Conservation (phyloP, 2,888 invertebrate species). For the Tribolium freemani region DNA sequence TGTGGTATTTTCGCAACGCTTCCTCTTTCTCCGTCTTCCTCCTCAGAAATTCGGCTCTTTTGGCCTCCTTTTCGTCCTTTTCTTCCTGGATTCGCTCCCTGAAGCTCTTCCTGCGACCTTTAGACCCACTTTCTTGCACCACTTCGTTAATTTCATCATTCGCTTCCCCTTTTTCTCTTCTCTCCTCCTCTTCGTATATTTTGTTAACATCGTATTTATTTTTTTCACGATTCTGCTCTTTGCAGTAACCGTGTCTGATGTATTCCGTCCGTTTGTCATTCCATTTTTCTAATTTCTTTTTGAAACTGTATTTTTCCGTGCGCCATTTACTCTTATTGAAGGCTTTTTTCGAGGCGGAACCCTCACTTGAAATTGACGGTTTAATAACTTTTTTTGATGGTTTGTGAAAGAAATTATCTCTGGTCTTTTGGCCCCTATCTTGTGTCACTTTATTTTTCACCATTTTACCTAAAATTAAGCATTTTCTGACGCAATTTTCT, state of each 20-base stretch:
- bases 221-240: slow-evolving; percentile 68
- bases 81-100: slow-evolving; percentile 58
- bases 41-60: slow-evolving; percentile 69
- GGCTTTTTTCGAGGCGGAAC: slow-evolving; percentile 68
- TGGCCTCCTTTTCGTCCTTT: slow-evolving; percentile 70
- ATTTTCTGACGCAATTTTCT: not conserved
- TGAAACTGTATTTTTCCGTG: slow-evolving; percentile 78
- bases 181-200: slow-evolving; percentile 67
- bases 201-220: slow-evolving; percentile 69
- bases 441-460: not conserved
- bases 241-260: slow-evolving; percentile 72
- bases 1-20: slow-evolving; percentile 77
- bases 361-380: slow-evolving; percentile 7
- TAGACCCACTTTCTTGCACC: slow-evolving; percentile 30
- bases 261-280: slow-evolving; percentile 75
- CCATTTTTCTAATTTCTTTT: slow-evolving; percentile 79
- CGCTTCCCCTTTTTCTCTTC: slow-evolving; percentile 45
- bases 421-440: not conserved
- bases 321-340: slow-evolving; percentile 80
- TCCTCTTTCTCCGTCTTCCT: slow-evolving; percentile 73
- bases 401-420: slow-evolving; percentile 6
- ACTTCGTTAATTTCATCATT: not conserved
- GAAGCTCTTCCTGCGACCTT: slow-evolving; percentile 64
- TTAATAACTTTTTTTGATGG: not conserved
- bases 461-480: slow-evolving; percentile 13